Percentiles rank a stretch among this genome's conserved stretches.
These are phyloP conservation scores for Iphiclides podalirius DNA, from an alignment of 2,888 invertebrate species.

Conservation along the genomic window DNA sequence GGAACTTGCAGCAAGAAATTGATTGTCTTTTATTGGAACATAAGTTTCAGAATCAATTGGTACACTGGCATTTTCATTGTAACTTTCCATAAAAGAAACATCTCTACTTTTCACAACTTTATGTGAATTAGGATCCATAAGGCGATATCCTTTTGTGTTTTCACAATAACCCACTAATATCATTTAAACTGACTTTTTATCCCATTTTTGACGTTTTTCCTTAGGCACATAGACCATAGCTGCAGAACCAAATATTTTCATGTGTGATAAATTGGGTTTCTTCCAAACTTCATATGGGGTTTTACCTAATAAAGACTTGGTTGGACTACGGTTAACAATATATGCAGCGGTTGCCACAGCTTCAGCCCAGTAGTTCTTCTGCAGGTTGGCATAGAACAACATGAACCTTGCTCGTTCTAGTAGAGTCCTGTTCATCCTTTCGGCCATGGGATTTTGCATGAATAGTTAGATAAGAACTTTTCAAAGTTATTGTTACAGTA, in stretches of 20 bases:
- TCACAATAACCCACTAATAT: slow-evolving; percentile 20
- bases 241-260: slow-evolving; percentile 43
- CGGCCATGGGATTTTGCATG: slow-evolving; percentile 16
- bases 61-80: background rate
- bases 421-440: background rate
- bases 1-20: background rate
- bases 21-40: background rate
- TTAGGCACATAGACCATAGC: slow-evolving; percentile 32
- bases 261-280: slow-evolving; percentile 36
- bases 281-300: slow-evolving; percentile 35
- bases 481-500: slow-evolving; percentile 27
- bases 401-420: background rate
- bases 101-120: slow-evolving; percentile 3
- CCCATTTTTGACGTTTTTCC: slow-evolving; percentile 15
- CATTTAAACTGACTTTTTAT: slow-evolving; percentile 4
- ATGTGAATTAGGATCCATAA: background rate
- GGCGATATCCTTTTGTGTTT: background rate
- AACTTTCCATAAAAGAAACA: background rate
- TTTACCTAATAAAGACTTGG: background rate
- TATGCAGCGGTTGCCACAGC: background rate
- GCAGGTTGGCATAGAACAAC: background rate
- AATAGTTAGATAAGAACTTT: slow-evolving; percentile 21
- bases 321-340: background rate
- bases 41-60: background rate
- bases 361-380: background rate